phyloP scores from a whole-genome alignment of 2,888 invertebrate species.

The Monochamus alternatus region DNA sequence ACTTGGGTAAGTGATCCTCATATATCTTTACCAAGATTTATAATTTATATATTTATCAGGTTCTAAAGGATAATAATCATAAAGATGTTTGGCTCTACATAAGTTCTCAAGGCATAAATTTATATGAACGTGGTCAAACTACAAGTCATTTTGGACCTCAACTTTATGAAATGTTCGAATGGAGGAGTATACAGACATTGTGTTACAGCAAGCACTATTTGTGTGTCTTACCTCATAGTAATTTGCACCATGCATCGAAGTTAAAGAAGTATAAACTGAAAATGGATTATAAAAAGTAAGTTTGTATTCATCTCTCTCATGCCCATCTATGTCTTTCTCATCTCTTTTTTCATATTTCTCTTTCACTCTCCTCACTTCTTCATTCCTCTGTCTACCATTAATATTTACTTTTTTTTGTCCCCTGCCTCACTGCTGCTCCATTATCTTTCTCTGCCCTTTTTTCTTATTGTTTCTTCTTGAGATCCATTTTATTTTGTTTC shows the following conservation, averaged over 20 bases:
- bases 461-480: too few relatives aligned
- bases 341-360: too few relatives aligned
- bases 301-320: constrained; percentile 43
- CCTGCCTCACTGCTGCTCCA: too few relatives aligned
- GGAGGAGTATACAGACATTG: constrained; percentile 84
- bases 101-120: constrained; percentile 77
- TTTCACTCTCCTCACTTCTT: too few relatives aligned
- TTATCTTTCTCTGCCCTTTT: too few relatives aligned
- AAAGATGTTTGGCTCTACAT: constrained; percentile 79
- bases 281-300: constrained; percentile 82
- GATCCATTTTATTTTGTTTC: too few relatives aligned
- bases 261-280: constrained; percentile 81
- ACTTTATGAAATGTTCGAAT: constrained; percentile 73
- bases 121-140: constrained; percentile 74
- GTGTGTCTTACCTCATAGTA: constrained; percentile 73
- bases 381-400: too few relatives aligned
- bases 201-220: constrained; percentile 84
- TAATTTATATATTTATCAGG: constrained; percentile 60
- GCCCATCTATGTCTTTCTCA: too few relatives aligned
- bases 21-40: neutral
- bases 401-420: too few relatives aligned
- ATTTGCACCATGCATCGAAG: constrained; percentile 73
- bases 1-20: constrained; percentile 72
- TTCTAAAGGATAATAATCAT: constrained; percentile 74
- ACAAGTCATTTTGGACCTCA: constrained; percentile 68